Conservation (phyloP, 1,140 invertebrate genomes). For the fruit fly (Drosophila melanogaster) region DNA sequence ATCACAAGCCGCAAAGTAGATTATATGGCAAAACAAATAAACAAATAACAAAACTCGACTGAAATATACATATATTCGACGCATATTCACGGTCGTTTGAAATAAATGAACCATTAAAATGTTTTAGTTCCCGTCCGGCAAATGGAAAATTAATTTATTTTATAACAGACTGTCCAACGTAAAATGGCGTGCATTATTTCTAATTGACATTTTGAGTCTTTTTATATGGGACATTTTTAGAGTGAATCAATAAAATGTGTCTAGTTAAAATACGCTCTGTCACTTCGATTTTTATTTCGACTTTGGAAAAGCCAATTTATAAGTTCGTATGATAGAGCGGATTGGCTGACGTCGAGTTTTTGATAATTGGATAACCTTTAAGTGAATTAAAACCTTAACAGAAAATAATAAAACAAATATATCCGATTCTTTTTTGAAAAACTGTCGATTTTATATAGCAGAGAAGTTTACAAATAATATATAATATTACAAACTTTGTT, state of each 20-base stretch:
- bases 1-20: constrained; percentile 33
- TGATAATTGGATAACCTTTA: not conserved
- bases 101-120: constrained; percentile 31
- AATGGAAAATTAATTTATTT: constrained; percentile 28
- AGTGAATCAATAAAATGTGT: constrained; percentile 40
- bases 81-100: not conserved
- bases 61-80: constrained; percentile 2
- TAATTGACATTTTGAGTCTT: constrained; percentile 67
- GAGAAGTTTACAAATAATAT: too few relatives aligned
- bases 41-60: constrained; percentile 8
- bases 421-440: not conserved
- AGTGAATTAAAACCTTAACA: not conserved
- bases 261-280: not conserved
- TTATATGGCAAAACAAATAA: constrained; percentile 27
- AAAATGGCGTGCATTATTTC: constrained; percentile 48
- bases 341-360: not conserved
- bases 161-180: constrained; percentile 1
- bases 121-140: not conserved
- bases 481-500: too few relatives aligned
- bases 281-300: not conserved
- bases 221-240: constrained; percentile 32
- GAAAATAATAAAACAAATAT: not conserved
- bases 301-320: not conserved
- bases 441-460: too few relatives aligned
- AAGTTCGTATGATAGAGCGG: not conserved